Percentiles rank a stretch among this genome's conserved stretches.
Conservation (phyloP, 2,113 vertebrate genomes). For the Leucopternis melanops region DNA sequence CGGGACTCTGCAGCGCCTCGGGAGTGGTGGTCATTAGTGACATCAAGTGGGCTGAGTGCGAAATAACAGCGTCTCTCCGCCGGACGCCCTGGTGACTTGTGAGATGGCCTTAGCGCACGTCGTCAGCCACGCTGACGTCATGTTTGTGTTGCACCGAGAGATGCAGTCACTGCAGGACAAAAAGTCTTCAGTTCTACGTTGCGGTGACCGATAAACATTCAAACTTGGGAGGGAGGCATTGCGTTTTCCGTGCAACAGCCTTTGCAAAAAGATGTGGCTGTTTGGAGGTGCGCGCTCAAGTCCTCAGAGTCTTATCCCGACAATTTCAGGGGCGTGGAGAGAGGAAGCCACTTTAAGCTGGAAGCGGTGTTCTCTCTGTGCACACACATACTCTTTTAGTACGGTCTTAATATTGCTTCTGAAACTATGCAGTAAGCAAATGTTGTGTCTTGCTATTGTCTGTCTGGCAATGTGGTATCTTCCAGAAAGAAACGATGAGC, state of each 20-base stretch:
- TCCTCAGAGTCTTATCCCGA: rapidly evolving
- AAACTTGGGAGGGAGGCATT: not conserved
- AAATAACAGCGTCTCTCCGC: not conserved
- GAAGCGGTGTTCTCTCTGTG: not conserved
- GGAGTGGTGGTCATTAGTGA: not conserved
- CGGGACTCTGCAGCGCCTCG: not conserved
- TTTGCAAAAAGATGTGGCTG: not conserved
- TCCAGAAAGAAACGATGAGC: not conserved
- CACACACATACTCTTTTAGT: rapidly evolving
- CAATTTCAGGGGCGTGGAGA: rapidly evolving
- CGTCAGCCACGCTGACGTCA: not conserved
- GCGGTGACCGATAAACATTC: not conserved
- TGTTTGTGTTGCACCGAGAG: no score
- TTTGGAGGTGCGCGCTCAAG: rapidly evolving
- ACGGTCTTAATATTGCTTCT: rapidly evolving
- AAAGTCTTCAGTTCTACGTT: not conserved
- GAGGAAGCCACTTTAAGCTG: not conserved
- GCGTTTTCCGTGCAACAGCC: rapidly evolving
- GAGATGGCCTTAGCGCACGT: rapidly evolving
- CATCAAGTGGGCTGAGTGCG: not conserved
- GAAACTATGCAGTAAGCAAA: not conserved
- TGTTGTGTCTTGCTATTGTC: not conserved
- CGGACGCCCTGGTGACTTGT: rapidly evolving
- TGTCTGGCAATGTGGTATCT: not conserved
- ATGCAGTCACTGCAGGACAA: not conserved